Conservation (phyloP, 2,888 invertebrate species). For the Tinea pellionella region DNA sequence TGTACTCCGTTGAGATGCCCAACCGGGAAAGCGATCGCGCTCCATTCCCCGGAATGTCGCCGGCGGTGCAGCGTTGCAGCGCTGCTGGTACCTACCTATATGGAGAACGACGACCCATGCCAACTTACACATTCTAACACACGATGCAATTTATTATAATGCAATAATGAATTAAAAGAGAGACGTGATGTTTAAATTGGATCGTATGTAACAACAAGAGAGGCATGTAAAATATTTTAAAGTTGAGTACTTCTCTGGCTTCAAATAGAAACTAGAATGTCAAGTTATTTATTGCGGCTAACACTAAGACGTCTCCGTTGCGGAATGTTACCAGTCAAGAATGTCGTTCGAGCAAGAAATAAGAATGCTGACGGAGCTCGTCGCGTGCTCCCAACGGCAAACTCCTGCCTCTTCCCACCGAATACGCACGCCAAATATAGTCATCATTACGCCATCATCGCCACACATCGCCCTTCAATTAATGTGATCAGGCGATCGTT, state of each 20-base stretch:
- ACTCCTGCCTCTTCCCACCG: conserved; percentile 23
- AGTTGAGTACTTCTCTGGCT: conserved; percentile 4
- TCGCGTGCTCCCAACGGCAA: conserved; percentile 23
- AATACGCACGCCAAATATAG: conserved; percentile 3
- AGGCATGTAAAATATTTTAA: neutral
- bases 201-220: neutral
- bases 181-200: neutral
- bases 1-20: neutral
- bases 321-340: conserved; percentile 14
- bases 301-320: conserved; percentile 12
- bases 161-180: too few relatives aligned
- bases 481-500: neutral
- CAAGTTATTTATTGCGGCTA: conserved; percentile 13
- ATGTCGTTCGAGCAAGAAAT: conserved; percentile 13
- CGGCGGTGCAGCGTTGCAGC: too few relatives aligned
- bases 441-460: conserved; percentile 2
- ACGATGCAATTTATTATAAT: too few relatives aligned
- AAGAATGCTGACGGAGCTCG: conserved; percentile 13
- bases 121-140: too few relatives aligned
- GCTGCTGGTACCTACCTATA: too few relatives aligned
- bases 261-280: conserved; percentile 13
- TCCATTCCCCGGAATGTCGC: neutral
- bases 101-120: too few relatives aligned
- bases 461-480: neutral
- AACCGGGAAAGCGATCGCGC: neutral